A percentile compares a stretch with the other conserved stretches of the same genome.
Evolutionary conservation across 2,888 invertebrate species (phyloP).

Genomic region (Dusona sp.): DNA sequence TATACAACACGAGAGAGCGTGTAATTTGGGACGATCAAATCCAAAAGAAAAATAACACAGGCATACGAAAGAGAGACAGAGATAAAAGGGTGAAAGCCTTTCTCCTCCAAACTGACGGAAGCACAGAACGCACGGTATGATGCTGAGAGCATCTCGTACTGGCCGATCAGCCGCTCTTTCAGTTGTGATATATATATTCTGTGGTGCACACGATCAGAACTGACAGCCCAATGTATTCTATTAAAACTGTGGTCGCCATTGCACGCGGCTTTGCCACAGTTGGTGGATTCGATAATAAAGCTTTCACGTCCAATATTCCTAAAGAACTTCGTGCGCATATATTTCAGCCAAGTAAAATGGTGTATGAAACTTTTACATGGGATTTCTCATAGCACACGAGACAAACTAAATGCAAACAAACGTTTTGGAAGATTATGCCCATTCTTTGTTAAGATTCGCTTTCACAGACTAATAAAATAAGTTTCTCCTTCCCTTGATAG

Average conservation of each 20-base stretch:
- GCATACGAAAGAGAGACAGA: constrained; percentile 27
- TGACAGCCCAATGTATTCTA: constrained; percentile 43
- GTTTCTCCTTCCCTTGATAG: no score
- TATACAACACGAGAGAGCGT: constrained; percentile 68
- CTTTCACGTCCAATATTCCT: constrained; percentile 4
- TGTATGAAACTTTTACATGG: neutral
- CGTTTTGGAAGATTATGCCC: neutral
- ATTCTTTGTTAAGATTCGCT: neutral
- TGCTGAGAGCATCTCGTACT: constrained; percentile 8
- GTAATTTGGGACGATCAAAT: constrained; percentile 76
- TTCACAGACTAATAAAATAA: neutral
- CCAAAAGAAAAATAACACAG: constrained; percentile 70
- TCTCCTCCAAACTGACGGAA: constrained; percentile 12
- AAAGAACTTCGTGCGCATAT: neutral
- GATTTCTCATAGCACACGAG: neutral
- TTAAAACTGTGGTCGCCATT: constrained; percentile 48
- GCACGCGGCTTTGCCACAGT: constrained; percentile 15
- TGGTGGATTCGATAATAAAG: constrained; percentile 17
- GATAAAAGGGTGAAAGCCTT: constrained; percentile 1
- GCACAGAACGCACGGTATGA: constrained; percentile 23
- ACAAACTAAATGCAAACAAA: neutral
- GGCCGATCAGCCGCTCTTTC: constrained; percentile 11
- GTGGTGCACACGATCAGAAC: constrained; percentile 15
- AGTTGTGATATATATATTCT: neutral
- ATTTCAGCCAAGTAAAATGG: neutral